phyloP scores from a whole-genome alignment of 2,888 invertebrate genomes.

The Punctoribates punctum region DNA sequence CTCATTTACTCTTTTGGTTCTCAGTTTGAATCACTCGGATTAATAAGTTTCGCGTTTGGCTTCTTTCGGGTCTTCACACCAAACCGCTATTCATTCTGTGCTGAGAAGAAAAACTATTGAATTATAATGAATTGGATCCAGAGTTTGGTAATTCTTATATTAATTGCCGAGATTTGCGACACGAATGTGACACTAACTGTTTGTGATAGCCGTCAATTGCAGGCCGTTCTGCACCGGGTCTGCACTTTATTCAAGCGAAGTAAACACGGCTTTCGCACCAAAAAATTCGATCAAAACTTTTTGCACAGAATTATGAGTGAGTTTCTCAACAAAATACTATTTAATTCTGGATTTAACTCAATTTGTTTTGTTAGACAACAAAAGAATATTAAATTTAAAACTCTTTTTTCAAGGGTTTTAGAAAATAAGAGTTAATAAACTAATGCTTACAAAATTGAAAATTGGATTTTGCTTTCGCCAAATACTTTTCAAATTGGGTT shows the following conservation, averaged over 20 bases:
- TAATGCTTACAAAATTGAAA: neutral
- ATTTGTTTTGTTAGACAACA: neutral
- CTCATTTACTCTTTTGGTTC: no score
- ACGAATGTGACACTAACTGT: slow-evolving; percentile 13
- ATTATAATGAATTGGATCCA: neutral
- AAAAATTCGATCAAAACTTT: neutral
- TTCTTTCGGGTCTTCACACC: no score
- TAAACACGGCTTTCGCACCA: neutral
- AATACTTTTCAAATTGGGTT: neutral
- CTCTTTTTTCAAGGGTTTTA: neutral
- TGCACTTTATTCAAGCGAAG: slow-evolving; percentile 11
- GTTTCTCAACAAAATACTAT: neutral
- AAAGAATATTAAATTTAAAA: neutral
- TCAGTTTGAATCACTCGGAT: no score
- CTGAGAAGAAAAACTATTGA: neutral
- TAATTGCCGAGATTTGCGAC: neutral
- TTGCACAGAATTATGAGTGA: slow-evolving; percentile 18
- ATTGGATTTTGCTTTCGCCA: neutral
- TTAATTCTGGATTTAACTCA: slow-evolving; percentile 3
- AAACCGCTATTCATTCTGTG: no score
- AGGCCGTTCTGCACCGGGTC: neutral
- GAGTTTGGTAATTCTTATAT: neutral
- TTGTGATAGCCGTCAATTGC: slow-evolving; percentile 29
- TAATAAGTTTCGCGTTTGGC: no score
- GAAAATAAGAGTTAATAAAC: neutral